Conservation (phyloP, 2,888 invertebrate genomes). For the Coecobrya sp. region DNA sequence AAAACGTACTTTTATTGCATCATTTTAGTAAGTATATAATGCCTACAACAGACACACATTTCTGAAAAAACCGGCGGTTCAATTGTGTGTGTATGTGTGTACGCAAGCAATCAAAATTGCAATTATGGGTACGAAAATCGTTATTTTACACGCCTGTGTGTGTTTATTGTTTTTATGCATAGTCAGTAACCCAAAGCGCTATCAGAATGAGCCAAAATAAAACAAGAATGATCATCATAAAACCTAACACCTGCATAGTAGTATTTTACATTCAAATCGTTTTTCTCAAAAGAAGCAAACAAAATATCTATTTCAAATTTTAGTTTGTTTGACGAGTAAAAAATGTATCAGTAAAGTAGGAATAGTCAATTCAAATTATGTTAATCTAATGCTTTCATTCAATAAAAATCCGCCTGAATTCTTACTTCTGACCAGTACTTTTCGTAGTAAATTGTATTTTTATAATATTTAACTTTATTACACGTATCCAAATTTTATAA, state of each 20-base stretch:
- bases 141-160: not conserved
- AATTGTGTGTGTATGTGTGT: no score
- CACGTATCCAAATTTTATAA: not conserved
- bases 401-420: no score
- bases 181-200: not conserved
- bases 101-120: slow-evolving; percentile 37
- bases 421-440: no score
- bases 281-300: not conserved
- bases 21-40: not conserved
- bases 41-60: no score
- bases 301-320: slow-evolving; percentile 3
- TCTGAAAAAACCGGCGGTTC: slow-evolving; percentile 18
- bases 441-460: no score
- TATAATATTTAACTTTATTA: not conserved
- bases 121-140: slow-evolving; percentile 56
- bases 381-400: no score
- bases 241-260: not conserved
- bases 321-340: not conserved
- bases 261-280: not conserved
- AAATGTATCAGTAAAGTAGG: no score
- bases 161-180: not conserved
- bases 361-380: no score
- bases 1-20: slow-evolving; percentile 8
- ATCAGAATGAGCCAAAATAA: not conserved
- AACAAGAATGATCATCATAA: not conserved